Conservation (phyloP, 2,113 vertebrate genomes). For the Otis tarda region DNA sequence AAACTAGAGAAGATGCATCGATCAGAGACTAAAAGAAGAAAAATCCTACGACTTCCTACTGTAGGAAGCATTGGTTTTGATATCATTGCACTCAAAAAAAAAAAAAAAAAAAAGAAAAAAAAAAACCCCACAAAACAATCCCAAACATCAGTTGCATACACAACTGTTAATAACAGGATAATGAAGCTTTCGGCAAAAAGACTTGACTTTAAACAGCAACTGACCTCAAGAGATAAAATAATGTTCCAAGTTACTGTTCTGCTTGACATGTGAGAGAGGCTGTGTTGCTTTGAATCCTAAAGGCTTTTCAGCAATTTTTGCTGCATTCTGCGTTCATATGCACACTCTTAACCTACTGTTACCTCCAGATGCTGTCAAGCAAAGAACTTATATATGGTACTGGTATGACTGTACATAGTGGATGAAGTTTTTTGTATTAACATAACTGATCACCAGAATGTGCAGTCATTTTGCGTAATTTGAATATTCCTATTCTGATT, state of each 20-base stretch:
- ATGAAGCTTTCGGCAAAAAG: background rate
- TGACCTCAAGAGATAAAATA: background rate
- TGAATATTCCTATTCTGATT: background rate
- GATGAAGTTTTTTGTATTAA: background rate
- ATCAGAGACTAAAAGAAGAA: background rate
- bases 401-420: background rate
- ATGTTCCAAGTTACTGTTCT: background rate
- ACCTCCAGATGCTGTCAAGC: background rate
- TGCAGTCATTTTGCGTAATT: fast-evolving
- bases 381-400: background rate
- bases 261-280: too few species aligned
- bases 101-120: too few species aligned
- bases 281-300: too few species aligned
- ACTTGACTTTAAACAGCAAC: background rate
- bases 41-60: background rate
- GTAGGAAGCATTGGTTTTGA: background rate
- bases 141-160: background rate
- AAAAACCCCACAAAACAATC: background rate
- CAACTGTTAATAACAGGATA: background rate
- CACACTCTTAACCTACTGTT: background rate
- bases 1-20: background rate
- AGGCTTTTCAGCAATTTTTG: too few species aligned
- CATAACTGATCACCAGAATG: background rate
- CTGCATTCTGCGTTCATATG: too few species aligned
- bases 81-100: background rate